Base-by-base conservation (phyloP, 2,888 invertebrate species). In the Myopa tessellatipennis region DNA sequence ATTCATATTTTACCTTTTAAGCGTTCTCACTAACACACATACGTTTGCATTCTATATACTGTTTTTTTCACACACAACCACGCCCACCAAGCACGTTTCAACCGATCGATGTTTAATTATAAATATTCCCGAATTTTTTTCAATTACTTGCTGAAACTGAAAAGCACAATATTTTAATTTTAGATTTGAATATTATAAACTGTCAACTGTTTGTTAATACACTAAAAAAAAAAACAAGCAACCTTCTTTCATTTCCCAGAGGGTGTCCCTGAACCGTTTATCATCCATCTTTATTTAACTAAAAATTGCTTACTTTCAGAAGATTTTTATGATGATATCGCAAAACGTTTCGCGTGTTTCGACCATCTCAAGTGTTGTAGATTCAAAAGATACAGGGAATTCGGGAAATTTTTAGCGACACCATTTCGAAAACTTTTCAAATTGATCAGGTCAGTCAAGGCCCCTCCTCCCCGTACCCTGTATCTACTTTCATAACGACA, bases 371-470 rank as follows among this genome's bases (percentile, higher is more conserved):
- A 80, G 79, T 79, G 78, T 73, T 80, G 78, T 81, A 82, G 81
- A 79, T 80, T 81, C 75, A 78, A 80, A 80, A 83, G 80, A 70
- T 80, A 80, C 81, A 80, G 77, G 58, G 81, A 80, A 78, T 77
- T 84, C 80, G 81, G 85, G n/a, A 85, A 85, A 83, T 81, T 82
- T 69, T 83, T 86, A 80, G 82, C 85, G 79, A 79, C 83, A 78
- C 82, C 85, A 78, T 84, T 87, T 79, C 87, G 86, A 82, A 86
- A 87, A 79, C 78, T 88, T 80, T 83, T 83, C 73, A 85, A 86
- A 84, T 82, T 83, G 78, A 83, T 84, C 85, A 87, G 85, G 86
- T 87, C 85, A 85, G 88, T 88, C 80, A 79, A 77, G 79, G 76
- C 72, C 40, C 8, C 74, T 68, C 18, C 12, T 52, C 70, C 18